phyloP scores from a whole-genome alignment of 1,140 invertebrate species.

The Pectinophora gossypiella region DNA sequence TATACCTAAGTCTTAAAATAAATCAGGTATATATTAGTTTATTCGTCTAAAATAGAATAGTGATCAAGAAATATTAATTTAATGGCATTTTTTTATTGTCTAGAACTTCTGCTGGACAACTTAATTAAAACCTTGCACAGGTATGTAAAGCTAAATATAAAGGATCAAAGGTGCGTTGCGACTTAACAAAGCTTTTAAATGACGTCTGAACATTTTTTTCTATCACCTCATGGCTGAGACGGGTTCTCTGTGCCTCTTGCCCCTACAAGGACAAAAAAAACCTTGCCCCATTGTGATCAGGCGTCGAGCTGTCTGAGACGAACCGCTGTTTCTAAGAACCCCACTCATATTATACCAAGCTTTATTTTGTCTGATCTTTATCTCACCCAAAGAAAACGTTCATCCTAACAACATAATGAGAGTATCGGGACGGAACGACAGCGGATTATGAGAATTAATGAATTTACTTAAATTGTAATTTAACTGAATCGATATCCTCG shows the following conservation, averaged over 20 bases:
- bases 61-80: too few species aligned
- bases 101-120: too few species aligned
- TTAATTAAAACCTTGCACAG: constrained; percentile 28
- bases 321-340: constrained; percentile 54
- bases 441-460: too few species aligned
- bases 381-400: neutral
- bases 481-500: too few species aligned
- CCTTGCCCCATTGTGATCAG: constrained; percentile 57
- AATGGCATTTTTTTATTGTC: too few species aligned
- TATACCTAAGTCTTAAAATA: too few species aligned
- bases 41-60: too few species aligned
- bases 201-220: constrained; percentile 55
- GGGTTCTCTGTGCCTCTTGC: constrained; percentile 37
- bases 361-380: neutral
- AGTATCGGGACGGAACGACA: neutral
- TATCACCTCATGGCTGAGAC: constrained; percentile 39
- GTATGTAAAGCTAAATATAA: constrained; percentile 48
- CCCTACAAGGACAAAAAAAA: constrained; percentile 43
- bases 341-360: constrained; percentile 1
- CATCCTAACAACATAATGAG: neutral
- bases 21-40: too few species aligned
- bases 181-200: constrained; percentile 45
- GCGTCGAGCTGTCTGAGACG: constrained; percentile 66
- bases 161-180: constrained; percentile 52
- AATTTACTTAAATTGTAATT: too few species aligned